Base-by-base conservation (phyloP, 2,113 vertebrate genomes). In the Ramphastos sulfuratus region DNA sequence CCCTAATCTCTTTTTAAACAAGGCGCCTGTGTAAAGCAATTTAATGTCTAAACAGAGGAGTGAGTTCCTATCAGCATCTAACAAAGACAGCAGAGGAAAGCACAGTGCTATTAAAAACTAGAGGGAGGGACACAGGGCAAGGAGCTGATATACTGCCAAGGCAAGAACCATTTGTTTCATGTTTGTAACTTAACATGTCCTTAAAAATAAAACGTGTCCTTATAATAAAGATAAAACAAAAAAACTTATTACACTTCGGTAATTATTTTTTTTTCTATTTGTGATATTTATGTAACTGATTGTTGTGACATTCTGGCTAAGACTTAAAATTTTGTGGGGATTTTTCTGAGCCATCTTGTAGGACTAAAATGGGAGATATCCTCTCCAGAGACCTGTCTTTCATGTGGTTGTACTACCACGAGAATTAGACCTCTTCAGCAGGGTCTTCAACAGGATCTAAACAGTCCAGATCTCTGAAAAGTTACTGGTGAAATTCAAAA, bases 1-100 rank as follows among this genome's bases (percentile, higher is more conserved):
- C 76, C 61, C 44, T 90, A 89, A 94, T 94, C 87, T 87, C 85
- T 72, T 73, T 63, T 89, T 93, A 94, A 95, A 94, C 65, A 78
- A 90, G 89, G 89, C 83, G 67, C 91, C 27, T 84, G 82, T 91
- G 72, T 78, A 83, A 84, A 94, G 85, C 75, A 83, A 72, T 94
- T 90, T 84, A 42, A 69, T 83, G 61, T 94, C 91, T 94, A 33
- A 94, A 89, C 89, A 95, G 82, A 89, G 72, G 19, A 87, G 65
- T 28, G 48, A 90, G 91, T 78, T 83, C 83, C 83, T 86, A 23
- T 93, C 92, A 72, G 61, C 61, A 58, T 69, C 80, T 84, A 82
- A 92, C 80, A 92, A 79, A 85, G 88, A 24, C 33, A 91, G 91
- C 65, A 80, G 48, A 89, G 92, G 19, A 94, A 77, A 72, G 82